These are phyloP conservation scores for Cataglyphis altisquamis DNA, from an alignment of 2,888 invertebrate species.

Conservation along the genomic window DNA sequence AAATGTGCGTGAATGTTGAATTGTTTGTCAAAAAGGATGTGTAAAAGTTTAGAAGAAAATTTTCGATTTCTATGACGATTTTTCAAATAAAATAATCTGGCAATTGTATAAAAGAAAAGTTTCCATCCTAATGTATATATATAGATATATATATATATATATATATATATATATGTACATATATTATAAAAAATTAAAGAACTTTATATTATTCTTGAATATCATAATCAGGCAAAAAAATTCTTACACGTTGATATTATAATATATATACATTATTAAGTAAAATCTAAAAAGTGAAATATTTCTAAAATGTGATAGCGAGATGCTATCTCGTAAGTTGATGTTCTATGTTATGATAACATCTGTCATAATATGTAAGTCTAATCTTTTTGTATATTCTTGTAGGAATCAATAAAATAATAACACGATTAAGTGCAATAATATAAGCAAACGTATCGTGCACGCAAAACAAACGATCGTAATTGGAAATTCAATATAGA, in stretches of 20 bases:
- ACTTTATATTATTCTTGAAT: background rate
- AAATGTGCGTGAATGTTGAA: background rate
- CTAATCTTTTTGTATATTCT: background rate
- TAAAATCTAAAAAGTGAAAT: background rate
- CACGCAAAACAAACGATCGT: slow-evolving; percentile 40
- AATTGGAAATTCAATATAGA: slow-evolving; percentile 52
- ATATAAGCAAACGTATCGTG: background rate
- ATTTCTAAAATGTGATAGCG: background rate
- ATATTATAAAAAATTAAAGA: background rate
- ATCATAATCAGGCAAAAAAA: background rate
- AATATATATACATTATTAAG: background rate
- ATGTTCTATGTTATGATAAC: background rate
- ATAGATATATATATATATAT: background rate
- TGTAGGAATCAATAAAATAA: background rate
- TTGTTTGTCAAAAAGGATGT: background rate
- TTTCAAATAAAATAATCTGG: background rate
- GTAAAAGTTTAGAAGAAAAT: background rate
- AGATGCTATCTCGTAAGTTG: background rate
- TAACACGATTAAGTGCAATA: background rate
- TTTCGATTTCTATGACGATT: background rate
- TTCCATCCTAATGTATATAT: background rate
- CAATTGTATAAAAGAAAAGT: background rate
- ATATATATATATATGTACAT: background rate
- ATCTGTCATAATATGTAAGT: background rate
- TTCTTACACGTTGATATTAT: background rate